Evolutionary conservation across 2,888 invertebrate species (phyloP).

Genomic region (Drosophila incognita): DNA sequence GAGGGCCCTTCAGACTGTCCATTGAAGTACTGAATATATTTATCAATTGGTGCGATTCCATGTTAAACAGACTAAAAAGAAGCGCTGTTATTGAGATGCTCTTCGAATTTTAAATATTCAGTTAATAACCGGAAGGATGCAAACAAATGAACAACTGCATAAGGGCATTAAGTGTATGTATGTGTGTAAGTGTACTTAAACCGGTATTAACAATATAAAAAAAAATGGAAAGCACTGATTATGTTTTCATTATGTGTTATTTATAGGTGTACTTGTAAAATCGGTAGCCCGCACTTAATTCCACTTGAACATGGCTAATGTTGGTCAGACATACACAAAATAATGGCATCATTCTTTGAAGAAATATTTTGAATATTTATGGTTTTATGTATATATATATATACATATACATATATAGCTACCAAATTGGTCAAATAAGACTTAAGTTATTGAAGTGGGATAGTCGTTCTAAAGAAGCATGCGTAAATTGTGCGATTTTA

Average conservation of each 20-base stretch:
- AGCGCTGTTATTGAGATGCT: background rate
- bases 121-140: constrained; percentile 5
- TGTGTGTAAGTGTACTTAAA: background rate
- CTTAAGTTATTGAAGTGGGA: background rate
- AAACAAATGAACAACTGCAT: background rate
- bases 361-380: background rate
- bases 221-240: background rate
- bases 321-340: background rate
- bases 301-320: background rate
- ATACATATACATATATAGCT: background rate
- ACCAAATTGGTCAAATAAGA: background rate
- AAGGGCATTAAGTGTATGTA: background rate
- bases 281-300: background rate
- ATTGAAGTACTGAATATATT: background rate
- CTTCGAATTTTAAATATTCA: background rate
- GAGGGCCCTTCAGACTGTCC: background rate
- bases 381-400: background rate
- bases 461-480: background rate
- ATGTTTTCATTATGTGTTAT: background rate
- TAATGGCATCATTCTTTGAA: background rate
- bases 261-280: background rate
- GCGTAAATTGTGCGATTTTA: background rate
- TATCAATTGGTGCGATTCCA: background rate
- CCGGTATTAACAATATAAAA: background rate
- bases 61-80: background rate